Conservation (phyloP, 2,888 invertebrate species). For the Aradus depressus region DNA sequence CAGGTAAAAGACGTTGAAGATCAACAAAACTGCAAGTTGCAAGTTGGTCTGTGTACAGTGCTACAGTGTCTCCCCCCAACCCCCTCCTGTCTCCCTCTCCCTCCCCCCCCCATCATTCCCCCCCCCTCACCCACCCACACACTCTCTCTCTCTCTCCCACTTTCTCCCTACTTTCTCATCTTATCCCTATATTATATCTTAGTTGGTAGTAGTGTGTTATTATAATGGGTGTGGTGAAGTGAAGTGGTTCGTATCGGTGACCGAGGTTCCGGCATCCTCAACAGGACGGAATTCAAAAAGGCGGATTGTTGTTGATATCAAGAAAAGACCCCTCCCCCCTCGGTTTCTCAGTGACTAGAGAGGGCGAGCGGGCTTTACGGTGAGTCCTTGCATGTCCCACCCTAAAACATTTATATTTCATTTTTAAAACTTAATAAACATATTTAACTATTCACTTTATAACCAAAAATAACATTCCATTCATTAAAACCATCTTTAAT, state of each 20-base stretch:
- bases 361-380: constrained; percentile 17
- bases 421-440: too few species aligned
- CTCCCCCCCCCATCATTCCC: constrained; percentile 7
- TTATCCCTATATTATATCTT: constrained; percentile 3
- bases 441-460: too few species aligned
- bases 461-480: too few species aligned
- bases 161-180: constrained; percentile 11
- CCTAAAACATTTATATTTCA: too few species aligned
- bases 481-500: too few species aligned
- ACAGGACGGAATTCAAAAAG: constrained; percentile 6
- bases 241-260: too few species aligned
- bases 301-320: constrained; percentile 15
- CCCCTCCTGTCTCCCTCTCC: constrained; percentile 8
- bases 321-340: constrained; percentile 17
- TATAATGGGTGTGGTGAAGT: constrained; percentile 27
- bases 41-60: too few species aligned
- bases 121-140: constrained; percentile 5
- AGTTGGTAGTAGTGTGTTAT: not conserved
- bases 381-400: not conserved
- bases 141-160: not conserved
- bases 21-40: too few species aligned
- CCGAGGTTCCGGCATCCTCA: too few species aligned
- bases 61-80: constrained; percentile 9
- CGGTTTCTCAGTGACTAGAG: constrained; percentile 17
- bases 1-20: too few species aligned